Evolutionary conservation across 2,113 vertebrate species (phyloP), one percentile per base, ranked within the genome.

Genomic region (Microcebus ravelobensis): DNA sequence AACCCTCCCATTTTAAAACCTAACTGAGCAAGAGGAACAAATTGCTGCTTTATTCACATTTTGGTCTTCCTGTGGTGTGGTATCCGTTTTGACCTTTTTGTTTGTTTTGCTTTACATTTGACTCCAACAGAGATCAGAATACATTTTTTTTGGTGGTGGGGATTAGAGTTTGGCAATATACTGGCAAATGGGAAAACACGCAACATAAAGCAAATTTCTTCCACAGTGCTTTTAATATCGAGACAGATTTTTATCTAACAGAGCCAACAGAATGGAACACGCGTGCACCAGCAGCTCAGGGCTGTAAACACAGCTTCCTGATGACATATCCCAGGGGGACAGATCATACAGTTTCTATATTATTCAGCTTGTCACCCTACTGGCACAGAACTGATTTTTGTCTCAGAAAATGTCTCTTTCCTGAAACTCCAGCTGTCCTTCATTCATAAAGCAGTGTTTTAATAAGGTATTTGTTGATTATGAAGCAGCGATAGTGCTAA

Each of bases 381-480:
- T 42, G 80, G 80, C 86, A 76, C 48, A 90, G 20, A 3, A 0
- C 70, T 96, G 97, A 94, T 96, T 96, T 97, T 95, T 94, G 91
- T 95, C 95, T 97, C 71, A 31, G 94, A 97, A 98, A 97, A 97
- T 59, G 3, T 86, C 80, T 97, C 87, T 98, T 97, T 95, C 87
- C 92, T 87, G 81, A 95, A 98, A 98, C 70, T 97, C 84, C 93
- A 97, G 91, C 96, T 97, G 95, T 94, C 97, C 90, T 97, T 98
- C 59, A 86, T 95, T 97, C 92, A 97, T 65, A 92, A 97, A 93
- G 84, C 84, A 65, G 57, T 36, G 9, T 96, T 97, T 97, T 90
- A 96, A 98, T 97, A 97, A 97, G 90, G 90, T 97, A 61, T 48
- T 73, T 95, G 95, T 96, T 97, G 96, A 94, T 93, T 95, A 79